phyloP scores from a whole-genome alignment of 2,113 vertebrate species.

The Tenebrosternarchus preto region DNA sequence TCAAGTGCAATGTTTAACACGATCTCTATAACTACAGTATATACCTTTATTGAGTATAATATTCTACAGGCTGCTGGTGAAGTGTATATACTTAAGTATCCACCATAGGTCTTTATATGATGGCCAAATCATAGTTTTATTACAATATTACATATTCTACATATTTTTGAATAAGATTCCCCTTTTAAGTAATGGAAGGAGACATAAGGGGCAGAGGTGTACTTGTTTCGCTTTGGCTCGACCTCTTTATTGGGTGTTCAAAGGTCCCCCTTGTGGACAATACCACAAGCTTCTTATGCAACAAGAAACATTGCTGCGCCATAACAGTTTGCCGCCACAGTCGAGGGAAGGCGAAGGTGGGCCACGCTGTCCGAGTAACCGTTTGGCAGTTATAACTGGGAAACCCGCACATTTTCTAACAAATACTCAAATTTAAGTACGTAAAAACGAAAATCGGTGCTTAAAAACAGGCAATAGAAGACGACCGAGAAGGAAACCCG shows the following conservation, averaged over 20 bases:
- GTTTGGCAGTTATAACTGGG: background rate
- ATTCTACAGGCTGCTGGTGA: too few relatives aligned
- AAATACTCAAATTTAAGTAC: background rate
- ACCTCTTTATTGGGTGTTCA: background rate
- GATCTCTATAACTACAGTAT: too few relatives aligned
- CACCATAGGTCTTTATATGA: too few relatives aligned
- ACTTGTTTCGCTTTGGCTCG: too few relatives aligned
- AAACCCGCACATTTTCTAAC: background rate
- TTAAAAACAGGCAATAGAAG: background rate
- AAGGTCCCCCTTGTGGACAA: constrained; percentile 26
- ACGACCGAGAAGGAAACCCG: background rate
- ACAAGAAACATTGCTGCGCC: constrained; percentile 37
- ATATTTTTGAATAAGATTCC: too few relatives aligned
- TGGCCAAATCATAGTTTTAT: too few relatives aligned
- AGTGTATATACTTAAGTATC: too few relatives aligned
- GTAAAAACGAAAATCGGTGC: background rate
- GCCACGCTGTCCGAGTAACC: background rate
- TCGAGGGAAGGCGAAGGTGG: background rate
- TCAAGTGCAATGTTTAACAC: too few relatives aligned
- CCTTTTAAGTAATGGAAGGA: too few relatives aligned
- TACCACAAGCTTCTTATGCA: constrained; percentile 17
- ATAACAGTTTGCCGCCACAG: constrained; percentile 35
- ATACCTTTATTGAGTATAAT: too few relatives aligned
- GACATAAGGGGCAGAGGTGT: too few relatives aligned
- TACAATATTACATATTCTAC: too few relatives aligned